A percentile compares a stretch with the other conserved stretches of the same genome.
phyloP scores from a whole-genome alignment of 2,797 vertebrate genomes.

The Amblyopsis hoosieri region DNA sequence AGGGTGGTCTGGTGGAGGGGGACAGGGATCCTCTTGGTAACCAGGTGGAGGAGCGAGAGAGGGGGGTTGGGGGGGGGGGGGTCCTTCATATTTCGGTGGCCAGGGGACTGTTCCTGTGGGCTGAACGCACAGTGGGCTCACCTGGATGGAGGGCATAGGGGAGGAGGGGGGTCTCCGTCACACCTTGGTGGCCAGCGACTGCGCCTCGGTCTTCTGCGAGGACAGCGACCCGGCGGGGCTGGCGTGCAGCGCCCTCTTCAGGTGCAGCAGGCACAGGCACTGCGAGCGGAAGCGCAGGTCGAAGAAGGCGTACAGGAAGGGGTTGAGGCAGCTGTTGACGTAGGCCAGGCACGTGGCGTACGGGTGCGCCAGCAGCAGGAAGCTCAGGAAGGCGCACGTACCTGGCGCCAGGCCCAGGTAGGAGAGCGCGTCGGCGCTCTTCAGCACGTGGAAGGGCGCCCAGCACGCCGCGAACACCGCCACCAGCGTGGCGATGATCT shows the following conservation, averaged over 20 bases:
- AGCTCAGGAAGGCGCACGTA: constrained; percentile 71
- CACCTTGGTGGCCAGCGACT: constrained; percentile 83
- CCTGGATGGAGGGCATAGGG: constrained; percentile 27
- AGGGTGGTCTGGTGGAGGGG: too few relatives aligned
- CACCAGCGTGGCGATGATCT: constrained; percentile 87
- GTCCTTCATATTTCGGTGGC: too few relatives aligned
- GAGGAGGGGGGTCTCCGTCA: constrained; percentile 52
- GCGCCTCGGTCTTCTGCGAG: constrained; percentile 85
- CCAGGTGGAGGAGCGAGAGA: too few relatives aligned
- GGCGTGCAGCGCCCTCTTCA: constrained; percentile 77
- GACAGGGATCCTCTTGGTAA: too few relatives aligned
- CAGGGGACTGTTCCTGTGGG: too few relatives aligned
- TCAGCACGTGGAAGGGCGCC: constrained; percentile 88
- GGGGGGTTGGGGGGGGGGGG: too few relatives aligned
- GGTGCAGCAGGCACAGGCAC: constrained; percentile 82
- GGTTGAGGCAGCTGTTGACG: constrained; percentile 91
- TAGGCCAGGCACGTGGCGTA: constrained; percentile 89
- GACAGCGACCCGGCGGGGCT: constrained; percentile 79
- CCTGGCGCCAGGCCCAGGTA: constrained; percentile 78
- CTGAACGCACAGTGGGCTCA: constrained; percentile 1
- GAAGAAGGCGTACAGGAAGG: constrained; percentile 89
- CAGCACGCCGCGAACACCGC: constrained; percentile 87
- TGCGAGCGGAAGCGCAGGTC: constrained; percentile 85
- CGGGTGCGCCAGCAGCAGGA: constrained; percentile 81
- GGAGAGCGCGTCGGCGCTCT: constrained; percentile 82